Percentiles rank a stretch among this genome's conserved stretches.
Evolutionary conservation across 2,113 vertebrate genomes (phyloP).

Genomic region (Saccopteryx leptura): DNA sequence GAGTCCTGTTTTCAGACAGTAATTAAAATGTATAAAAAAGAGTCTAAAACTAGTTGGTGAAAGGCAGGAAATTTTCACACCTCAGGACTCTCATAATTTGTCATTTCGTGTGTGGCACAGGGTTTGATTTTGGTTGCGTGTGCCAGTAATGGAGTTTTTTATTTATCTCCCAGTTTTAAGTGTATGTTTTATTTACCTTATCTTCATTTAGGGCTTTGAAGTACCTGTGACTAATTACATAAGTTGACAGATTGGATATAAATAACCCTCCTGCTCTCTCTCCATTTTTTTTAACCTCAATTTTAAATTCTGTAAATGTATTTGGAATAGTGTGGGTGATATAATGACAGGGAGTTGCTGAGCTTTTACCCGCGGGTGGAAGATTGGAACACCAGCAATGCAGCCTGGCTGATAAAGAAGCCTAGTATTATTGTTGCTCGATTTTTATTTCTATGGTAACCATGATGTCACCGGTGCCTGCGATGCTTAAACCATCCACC

Average conservation of each 20-base stretch:
- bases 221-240: conserved; percentile 60
- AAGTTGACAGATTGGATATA: conserved; percentile 68
- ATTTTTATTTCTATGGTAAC: conserved; percentile 81
- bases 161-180: conserved; percentile 61
- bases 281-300: neutral
- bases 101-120: conserved; percentile 52
- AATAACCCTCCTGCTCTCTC: neutral
- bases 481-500: conserved; percentile 56
- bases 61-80: neutral
- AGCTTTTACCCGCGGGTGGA: conserved; percentile 45
- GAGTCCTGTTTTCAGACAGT: neutral
- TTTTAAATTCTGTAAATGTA: conserved; percentile 76
- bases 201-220: conserved; percentile 55
- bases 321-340: conserved; percentile 81
- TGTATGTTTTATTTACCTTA: conserved; percentile 52
- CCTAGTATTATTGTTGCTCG: conserved; percentile 61
- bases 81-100: neutral
- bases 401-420: conserved; percentile 57
- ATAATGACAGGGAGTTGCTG: conserved; percentile 62
- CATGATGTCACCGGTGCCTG: neutral
- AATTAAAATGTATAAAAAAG: conserved; percentile 16
- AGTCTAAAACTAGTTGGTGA: conserved; percentile 36
- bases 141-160: conserved; percentile 59
- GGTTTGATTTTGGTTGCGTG: conserved; percentile 44
- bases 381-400: conserved; percentile 68